Base-by-base conservation (phyloP, 2,113 vertebrate genomes). In the Xiphorhynchus elegans region DNA sequence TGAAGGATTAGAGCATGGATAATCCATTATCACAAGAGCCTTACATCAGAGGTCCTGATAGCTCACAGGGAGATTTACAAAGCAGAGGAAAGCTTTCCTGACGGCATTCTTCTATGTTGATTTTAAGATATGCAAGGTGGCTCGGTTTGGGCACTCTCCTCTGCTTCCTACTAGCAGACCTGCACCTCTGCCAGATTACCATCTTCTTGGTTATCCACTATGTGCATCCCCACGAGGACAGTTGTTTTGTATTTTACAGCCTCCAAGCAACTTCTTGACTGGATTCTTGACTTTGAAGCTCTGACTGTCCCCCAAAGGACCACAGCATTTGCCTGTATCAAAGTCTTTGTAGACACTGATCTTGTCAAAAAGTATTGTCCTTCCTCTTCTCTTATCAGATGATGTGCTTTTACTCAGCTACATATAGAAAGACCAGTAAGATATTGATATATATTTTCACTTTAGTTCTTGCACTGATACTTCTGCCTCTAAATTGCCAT, bases 401-500 rank as follows among this genome's bases (percentile, higher is more conserved):
- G 40, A 89, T 84, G 53, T 76, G 39, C 29, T 87, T 96, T 93
- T 88, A 70, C 28, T 58, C 75, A 92, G 63, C 39, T 75, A 37
- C 72, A 42, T 62, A 28, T 29, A 84, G 89, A 87, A 97, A 72
- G 5, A 11, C 20, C 80, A 89, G 85, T 55, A 95, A 95, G 91
- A 77, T 77, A 93, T 6, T 78, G 76, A 87, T 58, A 52, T 46
- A 44, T 13, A 7, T 81, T 96, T 96, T 94, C 93, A 70, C 13
- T 73, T 92, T 83, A 17, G 35, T 86, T 72, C 39, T 96, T 24
- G 7, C 72, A 72, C 59, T 49, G 72, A 83, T 92, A 86, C 93
- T 94, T 95, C 73, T 63, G 55, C 64, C 87, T 58, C 62, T 74
- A 74, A 96, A 95, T n/a, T 93, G 66, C 83, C 76, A 83, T 58